A percentile compares a stretch with the other conserved stretches of the same genome.
phyloP scores from a whole-genome alignment of 2,888 invertebrate genomes.

The Argynnis bischoffii region DNA sequence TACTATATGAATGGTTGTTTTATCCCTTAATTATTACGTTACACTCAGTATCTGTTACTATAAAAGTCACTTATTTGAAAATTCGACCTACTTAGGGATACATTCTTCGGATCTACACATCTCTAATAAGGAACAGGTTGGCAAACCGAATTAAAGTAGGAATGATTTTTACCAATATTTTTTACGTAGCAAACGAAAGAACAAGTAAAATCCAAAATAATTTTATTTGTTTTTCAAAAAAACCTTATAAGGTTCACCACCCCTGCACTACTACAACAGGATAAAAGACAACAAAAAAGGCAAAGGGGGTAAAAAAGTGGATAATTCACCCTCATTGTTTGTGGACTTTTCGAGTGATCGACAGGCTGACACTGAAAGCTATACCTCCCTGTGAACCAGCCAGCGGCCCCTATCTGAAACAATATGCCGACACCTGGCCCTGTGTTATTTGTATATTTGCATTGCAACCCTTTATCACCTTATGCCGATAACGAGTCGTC shows the following conservation, averaged over 20 bases:
- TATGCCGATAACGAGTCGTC: constrained; percentile 16
- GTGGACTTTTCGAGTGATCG: constrained; percentile 95
- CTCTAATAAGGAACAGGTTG: neutral
- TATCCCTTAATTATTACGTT: no score
- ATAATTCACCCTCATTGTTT: constrained; percentile 90
- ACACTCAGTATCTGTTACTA: no score
- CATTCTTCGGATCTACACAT: constrained; percentile 10
- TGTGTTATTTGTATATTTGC: constrained; percentile 56
- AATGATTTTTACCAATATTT: no score
- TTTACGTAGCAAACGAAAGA: no score
- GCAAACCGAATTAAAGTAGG: no score
- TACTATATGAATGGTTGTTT: no score
- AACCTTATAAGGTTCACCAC: constrained; percentile 1
- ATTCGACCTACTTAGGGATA: neutral
- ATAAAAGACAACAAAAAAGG: constrained; percentile 13
- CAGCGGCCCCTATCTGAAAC: constrained; percentile 93
- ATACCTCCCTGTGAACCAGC: constrained; percentile 98
- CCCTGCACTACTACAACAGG: neutral
- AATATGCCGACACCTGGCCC: constrained; percentile 77
- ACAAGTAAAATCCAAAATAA: no score
- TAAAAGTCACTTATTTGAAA: neutral
- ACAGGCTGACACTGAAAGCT: constrained; percentile 98
- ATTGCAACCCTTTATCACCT: constrained; percentile 33
- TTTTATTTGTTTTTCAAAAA: neutral
- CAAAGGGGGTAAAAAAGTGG: constrained; percentile 26